Evolutionary conservation across 2,797 vertebrate genomes (phyloP), one percentile per base, ranked within the genome.

Genomic region (Syngnathus rostellatus): DNA sequence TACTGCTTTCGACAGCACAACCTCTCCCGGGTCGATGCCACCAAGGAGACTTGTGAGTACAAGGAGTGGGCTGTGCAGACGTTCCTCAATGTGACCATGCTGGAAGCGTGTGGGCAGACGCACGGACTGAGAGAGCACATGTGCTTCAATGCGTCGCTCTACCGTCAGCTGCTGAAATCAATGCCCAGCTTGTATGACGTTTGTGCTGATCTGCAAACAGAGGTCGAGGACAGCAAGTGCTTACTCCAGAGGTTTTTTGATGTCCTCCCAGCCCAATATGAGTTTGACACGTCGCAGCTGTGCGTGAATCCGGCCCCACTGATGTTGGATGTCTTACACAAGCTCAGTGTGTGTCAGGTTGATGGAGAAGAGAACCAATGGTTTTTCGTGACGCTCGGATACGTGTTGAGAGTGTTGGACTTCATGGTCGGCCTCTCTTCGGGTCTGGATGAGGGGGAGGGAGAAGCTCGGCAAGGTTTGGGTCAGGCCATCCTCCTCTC

Each of bases 401-500:
- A 95, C 4, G 88, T 95, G 58, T 79, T 96, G 61, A 89, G 90
- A 48, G 81, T 95, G 67, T 76, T 95, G 76, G 92, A 94, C 80
- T 90, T 92, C 73, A 81, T 94, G 76, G 89, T 95, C 70, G 92
- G 92, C 19, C 89, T 93, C 48, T 91, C 92, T 0, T 81, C 89
- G 0, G 88, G 91, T 46, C 72, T 86, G 62, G 91, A 92, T 0
- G 90, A 92, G 45, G 90, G 91, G 0, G 92, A 93, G 76, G 78
- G 80, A 48, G 93, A 94, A 73, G 91, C 93, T 0, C 86, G 90
- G 51, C 89, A 91, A 70, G 90, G 91, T 74, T 80, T 96, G 68
- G 87, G 92, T 39, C 90, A 93, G 81, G 93, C 93, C 78, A 92
- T 97, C 78, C 91, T 96, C 39, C 92, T 97, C 57, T 93, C 94